These are phyloP conservation scores for Drosophila auraria DNA, from an alignment of 1,140 invertebrate species.

Conservation along the genomic window DNA sequence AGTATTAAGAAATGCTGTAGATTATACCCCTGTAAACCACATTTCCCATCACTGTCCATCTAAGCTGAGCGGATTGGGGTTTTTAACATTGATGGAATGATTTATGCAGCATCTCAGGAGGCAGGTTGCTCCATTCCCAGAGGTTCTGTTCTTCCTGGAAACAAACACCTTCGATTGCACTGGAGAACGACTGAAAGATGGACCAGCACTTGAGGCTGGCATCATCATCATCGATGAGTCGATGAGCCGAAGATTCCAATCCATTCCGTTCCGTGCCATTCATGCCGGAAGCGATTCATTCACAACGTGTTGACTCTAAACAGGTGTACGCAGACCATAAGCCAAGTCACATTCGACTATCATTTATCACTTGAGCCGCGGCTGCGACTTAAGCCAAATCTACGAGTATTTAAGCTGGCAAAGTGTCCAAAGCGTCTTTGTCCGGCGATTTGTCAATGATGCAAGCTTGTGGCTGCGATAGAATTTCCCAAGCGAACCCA, in stretches of 20 bases:
- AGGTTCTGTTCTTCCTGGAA: conserved; percentile 3
- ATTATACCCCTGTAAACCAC: neutral
- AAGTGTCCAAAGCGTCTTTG: conserved; percentile 55
- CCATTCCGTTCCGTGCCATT: conserved; percentile 34
- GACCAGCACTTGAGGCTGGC: conserved; percentile 34
- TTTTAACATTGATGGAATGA: neutral
- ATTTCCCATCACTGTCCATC: neutral
- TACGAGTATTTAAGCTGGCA: conserved; percentile 50
- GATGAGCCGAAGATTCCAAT: conserved; percentile 18
- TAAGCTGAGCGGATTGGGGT: neutral
- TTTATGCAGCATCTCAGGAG: neutral
- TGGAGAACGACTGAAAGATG: conserved; percentile 25
- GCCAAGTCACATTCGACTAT: conserved; percentile 69
- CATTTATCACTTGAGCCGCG: conserved; percentile 65
- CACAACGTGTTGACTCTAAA: conserved; percentile 70
- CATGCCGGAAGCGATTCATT: conserved; percentile 72
- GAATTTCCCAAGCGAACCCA: conserved; percentile 57
- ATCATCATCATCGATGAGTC: conserved; percentile 14
- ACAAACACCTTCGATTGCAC: conserved; percentile 30
- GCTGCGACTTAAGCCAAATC: conserved; percentile 51
- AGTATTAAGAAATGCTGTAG: neutral
- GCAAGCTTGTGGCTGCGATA: conserved; percentile 50
- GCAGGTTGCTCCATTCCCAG: neutral
- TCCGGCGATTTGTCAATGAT: conserved; percentile 73
- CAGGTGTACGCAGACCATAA: conserved; percentile 72